phyloP scores from a whole-genome alignment of 2,797 vertebrate genomes.

The Pangasius krempfi region DNA sequence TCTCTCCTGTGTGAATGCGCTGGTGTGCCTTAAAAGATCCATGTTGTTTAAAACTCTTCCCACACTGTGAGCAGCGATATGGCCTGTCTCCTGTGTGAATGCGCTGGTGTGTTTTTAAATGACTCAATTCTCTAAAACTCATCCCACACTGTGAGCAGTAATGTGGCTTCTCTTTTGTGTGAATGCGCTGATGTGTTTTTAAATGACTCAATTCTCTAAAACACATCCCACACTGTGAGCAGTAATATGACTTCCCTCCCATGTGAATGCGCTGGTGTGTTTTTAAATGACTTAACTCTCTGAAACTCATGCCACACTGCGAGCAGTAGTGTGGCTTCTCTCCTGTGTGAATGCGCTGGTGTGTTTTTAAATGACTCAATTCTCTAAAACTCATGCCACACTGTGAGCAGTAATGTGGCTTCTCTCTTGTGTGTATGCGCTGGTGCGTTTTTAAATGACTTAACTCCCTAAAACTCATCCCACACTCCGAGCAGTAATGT shows the following conservation, averaged over 20 bases:
- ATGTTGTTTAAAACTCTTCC: slow-evolving; percentile 8
- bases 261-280: slow-evolving; percentile 6
- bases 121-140: slow-evolving; percentile 1
- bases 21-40: slow-evolving; percentile 11
- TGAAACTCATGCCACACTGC: background rate
- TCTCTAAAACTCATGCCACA: slow-evolving; percentile 12
- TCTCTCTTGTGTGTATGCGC: background rate
- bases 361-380: slow-evolving; percentile 8
- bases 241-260: background rate
- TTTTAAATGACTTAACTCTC: slow-evolving; percentile 2
- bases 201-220: background rate
- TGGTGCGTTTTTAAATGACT: slow-evolving; percentile 11
- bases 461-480: slow-evolving; percentile 7
- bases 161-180: background rate
- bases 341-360: slow-evolving; percentile 7
- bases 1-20: slow-evolving; percentile 18
- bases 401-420: background rate
- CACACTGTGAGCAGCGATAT: background rate
- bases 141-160: background rate
- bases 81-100: slow-evolving; percentile 19
- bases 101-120: slow-evolving; percentile 22
- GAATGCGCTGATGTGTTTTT: slow-evolving; percentile 10
- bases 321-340: slow-evolving; percentile 1
- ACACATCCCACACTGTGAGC: slow-evolving; percentile 7
- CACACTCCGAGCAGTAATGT: background rate